These are phyloP conservation scores for Syrmaticus mikado DNA, from an alignment of 2,113 vertebrate genomes.

Conservation along the genomic window DNA sequence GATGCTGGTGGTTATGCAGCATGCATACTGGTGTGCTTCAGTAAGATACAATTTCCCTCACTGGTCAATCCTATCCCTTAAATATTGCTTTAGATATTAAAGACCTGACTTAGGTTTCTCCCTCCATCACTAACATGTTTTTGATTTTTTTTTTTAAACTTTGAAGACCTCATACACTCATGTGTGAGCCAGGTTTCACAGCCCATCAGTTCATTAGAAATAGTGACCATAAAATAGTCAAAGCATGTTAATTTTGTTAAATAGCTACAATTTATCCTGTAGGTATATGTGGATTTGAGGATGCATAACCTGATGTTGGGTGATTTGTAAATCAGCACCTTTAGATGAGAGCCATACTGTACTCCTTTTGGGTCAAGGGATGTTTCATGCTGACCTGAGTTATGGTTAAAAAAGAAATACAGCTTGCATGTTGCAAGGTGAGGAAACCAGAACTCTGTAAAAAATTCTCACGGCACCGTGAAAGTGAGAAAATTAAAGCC, in stretches of 20 bases:
- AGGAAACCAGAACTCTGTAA: neutral
- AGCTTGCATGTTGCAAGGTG: neutral
- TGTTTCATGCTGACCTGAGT: neutral
- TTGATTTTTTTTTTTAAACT: neutral
- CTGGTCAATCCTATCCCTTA: neutral
- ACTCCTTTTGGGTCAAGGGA: neutral
- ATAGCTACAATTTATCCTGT: neutral
- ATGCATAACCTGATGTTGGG: neutral
- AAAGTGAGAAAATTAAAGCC: neutral
- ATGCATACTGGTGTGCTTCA: neutral
- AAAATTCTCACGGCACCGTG: neutral
- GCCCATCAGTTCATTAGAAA: neutral
- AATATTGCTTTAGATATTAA: fast-evolving
- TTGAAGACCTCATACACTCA: neutral
- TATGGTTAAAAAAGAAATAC: neutral
- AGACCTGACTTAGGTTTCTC: neutral
- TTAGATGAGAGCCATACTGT: neutral
- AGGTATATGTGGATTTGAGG: neutral
- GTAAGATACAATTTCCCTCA: neutral
- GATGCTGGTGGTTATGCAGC: neutral
- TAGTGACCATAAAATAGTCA: neutral
- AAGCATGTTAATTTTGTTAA: neutral
- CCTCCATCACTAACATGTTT: fast-evolving
- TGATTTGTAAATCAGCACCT: neutral
- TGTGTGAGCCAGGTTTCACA: neutral